A percentile compares a stretch with the other conserved stretches of the same genome.
Conservation (phyloP, 2,113 vertebrate genomes). For the Tympanuchus pallidicinctus region DNA sequence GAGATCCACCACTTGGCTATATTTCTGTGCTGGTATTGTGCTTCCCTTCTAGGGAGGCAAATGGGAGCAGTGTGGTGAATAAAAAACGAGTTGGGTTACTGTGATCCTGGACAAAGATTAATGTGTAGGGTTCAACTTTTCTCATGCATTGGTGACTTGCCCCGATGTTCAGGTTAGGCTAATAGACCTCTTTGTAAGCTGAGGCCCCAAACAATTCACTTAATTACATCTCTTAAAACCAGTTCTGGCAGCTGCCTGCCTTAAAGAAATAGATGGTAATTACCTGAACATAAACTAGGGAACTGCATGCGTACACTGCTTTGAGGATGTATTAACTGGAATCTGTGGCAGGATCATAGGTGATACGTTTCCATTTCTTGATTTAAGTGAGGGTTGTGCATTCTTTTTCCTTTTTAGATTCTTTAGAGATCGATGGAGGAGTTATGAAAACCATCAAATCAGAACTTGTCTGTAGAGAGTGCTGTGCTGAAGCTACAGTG, state of each 20-base stretch:
- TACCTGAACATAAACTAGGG: conserved; percentile 11
- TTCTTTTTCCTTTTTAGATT: background rate
- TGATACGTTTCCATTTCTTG: background rate
- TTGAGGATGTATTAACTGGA: background rate
- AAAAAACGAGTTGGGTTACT: conserved; percentile 3
- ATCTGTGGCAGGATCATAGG: background rate
- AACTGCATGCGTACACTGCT: background rate
- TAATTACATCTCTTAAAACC: conserved; percentile 56
- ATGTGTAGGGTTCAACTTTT: background rate
- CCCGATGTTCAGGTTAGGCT: conserved; percentile 48
- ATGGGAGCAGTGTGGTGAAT: background rate
- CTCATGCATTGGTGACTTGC: conserved; percentile 5
- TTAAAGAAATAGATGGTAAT: conserved; percentile 22
- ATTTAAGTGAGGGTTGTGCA: background rate
- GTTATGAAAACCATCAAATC: background rate
- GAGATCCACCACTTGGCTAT: background rate
- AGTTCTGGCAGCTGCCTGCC: conserved; percentile 45
- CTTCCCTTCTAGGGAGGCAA: background rate
- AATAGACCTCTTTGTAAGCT: background rate
- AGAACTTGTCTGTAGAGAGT: background rate
- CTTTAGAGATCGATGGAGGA: background rate
- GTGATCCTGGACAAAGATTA: conserved; percentile 9
- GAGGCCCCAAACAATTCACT: background rate
- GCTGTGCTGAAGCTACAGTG: background rate
- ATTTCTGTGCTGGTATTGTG: background rate